A percentile compares a stretch with the other conserved stretches of the same genome.
These are phyloP conservation scores for Enteromius viviparus DNA, from an alignment of 2,797 vertebrate genomes.

Conservation along the genomic window DNA sequence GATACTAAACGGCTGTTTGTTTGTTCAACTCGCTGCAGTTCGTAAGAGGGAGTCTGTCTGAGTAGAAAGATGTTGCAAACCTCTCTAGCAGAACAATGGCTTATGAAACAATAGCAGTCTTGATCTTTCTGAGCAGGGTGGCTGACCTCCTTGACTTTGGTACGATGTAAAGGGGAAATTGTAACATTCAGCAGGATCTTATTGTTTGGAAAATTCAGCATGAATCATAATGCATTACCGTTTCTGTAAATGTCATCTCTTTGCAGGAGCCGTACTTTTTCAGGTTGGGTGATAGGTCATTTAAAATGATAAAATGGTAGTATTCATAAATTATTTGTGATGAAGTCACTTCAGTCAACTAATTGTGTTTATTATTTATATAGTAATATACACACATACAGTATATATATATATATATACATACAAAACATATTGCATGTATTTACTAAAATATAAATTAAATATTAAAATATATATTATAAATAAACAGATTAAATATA, in stretches of 20 bases:
- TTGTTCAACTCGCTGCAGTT: constrained; percentile 71
- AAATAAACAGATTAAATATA: too few species aligned
- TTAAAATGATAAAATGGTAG: neutral
- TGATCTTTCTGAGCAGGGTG: neutral
- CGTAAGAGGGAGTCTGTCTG: constrained; percentile 63
- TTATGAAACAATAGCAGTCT: constrained; percentile 20
- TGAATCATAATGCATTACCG: constrained; percentile 14
- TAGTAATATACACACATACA: too few species aligned
- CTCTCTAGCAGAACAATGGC: constrained; percentile 27
- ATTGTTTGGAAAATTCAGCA: constrained; percentile 15
- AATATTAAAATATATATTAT: too few species aligned
- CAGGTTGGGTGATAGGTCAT: neutral
- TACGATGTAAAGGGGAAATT: constrained; percentile 52
- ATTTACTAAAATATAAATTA: too few species aligned
- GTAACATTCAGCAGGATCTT: constrained; percentile 5
- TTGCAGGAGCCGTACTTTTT: neutral
- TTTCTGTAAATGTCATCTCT: constrained; percentile 19
- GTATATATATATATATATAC: too few species aligned
- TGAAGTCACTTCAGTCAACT: neutral
- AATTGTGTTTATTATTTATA: neutral
- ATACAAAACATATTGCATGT: too few species aligned
- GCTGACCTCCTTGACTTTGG: neutral
- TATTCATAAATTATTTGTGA: neutral
- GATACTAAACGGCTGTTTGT: constrained; percentile 69
- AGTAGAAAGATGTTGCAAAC: neutral